These are phyloP conservation scores for Campaea margaritaria DNA, from an alignment of 2,888 invertebrate genomes.

Conservation along the genomic window DNA sequence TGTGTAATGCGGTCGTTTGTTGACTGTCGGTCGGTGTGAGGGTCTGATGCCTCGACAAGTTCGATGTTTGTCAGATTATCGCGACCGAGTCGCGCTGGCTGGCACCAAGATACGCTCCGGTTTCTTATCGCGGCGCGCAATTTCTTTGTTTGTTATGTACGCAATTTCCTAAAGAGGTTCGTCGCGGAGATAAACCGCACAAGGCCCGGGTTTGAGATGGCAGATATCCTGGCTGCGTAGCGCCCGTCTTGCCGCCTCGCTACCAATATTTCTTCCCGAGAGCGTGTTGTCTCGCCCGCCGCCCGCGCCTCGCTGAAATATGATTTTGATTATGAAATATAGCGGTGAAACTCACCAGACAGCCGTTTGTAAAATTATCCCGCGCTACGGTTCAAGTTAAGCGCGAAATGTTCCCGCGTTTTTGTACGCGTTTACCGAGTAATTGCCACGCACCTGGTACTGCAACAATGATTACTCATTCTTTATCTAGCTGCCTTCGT, in stretches of 20 bases:
- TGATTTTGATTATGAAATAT: slow-evolving; percentile 71
- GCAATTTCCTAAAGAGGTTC: slow-evolving; percentile 76
- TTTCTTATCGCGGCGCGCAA: slow-evolving; percentile 73
- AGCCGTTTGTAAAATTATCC: slow-evolving; percentile 54
- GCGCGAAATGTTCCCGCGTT: slow-evolving; percentile 35
- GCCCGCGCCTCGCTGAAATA: slow-evolving; percentile 52
- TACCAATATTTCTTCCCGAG: slow-evolving; percentile 57
- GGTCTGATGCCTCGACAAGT: slow-evolving; percentile 13
- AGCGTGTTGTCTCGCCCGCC: slow-evolving; percentile 49
- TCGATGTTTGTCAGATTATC: slow-evolving; percentile 46
- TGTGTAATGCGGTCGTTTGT: slow-evolving; percentile 23
- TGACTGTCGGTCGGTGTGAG: slow-evolving; percentile 11
- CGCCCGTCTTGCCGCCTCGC: slow-evolving; percentile 41
- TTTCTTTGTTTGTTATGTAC: slow-evolving; percentile 80
- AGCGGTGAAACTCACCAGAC: slow-evolving; percentile 57
- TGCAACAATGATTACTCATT: slow-evolving; percentile 19
- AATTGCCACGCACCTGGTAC: slow-evolving; percentile 12
- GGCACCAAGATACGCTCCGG: slow-evolving; percentile 60
- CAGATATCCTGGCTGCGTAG: slow-evolving; percentile 66
- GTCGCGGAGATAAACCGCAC: slow-evolving; percentile 67
- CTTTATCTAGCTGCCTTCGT: slow-evolving; percentile 16
- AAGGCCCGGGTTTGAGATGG: slow-evolving; percentile 64
- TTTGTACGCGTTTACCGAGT: slow-evolving; percentile 14
- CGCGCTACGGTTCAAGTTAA: slow-evolving; percentile 46
- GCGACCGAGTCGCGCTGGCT: slow-evolving; percentile 31